Conservation (phyloP, 1,140 invertebrate genomes). For the Brachionus calyciflorus region DNA sequence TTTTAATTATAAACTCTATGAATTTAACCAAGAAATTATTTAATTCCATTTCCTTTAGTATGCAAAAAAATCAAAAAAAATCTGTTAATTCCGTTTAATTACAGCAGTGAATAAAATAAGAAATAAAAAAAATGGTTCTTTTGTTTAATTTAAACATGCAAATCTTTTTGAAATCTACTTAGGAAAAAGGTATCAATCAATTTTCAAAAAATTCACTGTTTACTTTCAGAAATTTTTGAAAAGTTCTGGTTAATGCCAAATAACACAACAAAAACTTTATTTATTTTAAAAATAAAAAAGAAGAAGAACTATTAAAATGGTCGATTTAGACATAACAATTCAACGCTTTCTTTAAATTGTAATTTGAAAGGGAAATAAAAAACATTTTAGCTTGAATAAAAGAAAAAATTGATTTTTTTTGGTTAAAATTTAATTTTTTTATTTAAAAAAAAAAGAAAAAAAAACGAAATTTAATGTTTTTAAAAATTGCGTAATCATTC, state of each 20-base stretch:
- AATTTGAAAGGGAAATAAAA: too few relatives aligned
- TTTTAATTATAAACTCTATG: neutral
- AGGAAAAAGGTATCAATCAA: conserved; percentile 35
- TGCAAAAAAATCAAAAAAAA: neutral
- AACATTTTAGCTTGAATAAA: too few relatives aligned
- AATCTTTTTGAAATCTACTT: conserved; percentile 1
- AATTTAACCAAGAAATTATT: neutral
- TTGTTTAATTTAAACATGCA: neutral
- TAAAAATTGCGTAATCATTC: conserved; percentile 33
- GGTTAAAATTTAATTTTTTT: too few relatives aligned
- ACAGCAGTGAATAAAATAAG: too few relatives aligned
- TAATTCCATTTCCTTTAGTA: conserved; percentile 25
- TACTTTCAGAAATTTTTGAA: neutral
- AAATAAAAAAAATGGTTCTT: too few relatives aligned
- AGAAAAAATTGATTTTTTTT: too few relatives aligned
- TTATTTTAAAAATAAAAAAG: too few relatives aligned
- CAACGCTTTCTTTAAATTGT: too few relatives aligned
- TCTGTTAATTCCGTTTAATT: too few relatives aligned
- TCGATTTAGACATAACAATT: too few relatives aligned
- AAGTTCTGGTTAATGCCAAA: neutral
- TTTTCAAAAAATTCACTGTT: neutral
- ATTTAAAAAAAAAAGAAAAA: too few relatives aligned
- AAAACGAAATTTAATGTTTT: neutral
- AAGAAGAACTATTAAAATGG: too few relatives aligned
- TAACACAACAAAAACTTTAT: neutral